Evolutionary conservation across 1,140 invertebrate genomes (phyloP).

Genomic region (Maniola jurtina): DNA sequence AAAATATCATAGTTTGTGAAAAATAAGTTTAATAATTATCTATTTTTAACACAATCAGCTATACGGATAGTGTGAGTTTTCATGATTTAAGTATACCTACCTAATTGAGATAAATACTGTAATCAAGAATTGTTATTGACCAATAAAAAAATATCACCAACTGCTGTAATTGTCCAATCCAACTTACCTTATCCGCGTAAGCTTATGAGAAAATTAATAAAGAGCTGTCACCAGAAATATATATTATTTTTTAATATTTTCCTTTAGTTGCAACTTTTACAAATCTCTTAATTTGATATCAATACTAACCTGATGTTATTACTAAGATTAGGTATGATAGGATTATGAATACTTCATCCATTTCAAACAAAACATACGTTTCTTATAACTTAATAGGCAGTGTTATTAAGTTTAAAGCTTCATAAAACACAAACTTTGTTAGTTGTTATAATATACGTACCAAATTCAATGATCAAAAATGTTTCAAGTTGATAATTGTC

Average conservation of each 20-base stretch:
- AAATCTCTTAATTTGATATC: neutral
- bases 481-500: too few species aligned
- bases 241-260: conserved; percentile 30
- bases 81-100: conserved; percentile 2
- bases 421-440: too few species aligned
- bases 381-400: too few species aligned
- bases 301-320: too few species aligned
- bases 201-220: conserved; percentile 38
- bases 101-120: neutral
- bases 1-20: conserved; percentile 10
- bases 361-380: too few species aligned
- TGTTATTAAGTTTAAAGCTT: too few species aligned
- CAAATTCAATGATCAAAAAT: too few species aligned
- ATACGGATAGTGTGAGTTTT: conserved; percentile 32
- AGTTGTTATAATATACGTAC: too few species aligned
- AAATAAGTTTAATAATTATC: neutral
- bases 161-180: conserved; percentile 19
- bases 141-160: conserved; percentile 7
- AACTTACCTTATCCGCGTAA: conserved; percentile 35
- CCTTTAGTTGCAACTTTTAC: conserved; percentile 1
- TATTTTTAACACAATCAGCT: conserved; percentile 6
- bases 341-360: too few species aligned
- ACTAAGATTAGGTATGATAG: too few species aligned
- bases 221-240: conserved; percentile 47
- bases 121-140: too few species aligned